Evolutionary conservation across 2,113 vertebrate species (phyloP).

Genomic region (Anas platyrhynchos): DNA sequence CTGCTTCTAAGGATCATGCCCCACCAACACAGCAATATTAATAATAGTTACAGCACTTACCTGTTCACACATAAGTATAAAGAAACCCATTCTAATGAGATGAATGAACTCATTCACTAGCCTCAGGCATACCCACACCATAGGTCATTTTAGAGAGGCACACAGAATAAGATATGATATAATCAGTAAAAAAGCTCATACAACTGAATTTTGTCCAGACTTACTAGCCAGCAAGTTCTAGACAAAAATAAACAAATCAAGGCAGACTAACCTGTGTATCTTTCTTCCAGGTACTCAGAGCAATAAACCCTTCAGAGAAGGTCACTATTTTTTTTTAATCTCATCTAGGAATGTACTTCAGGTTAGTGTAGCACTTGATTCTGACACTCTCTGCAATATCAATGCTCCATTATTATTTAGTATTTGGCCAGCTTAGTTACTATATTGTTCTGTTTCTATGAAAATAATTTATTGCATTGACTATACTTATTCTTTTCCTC

Average conservation of each 20-base stretch:
- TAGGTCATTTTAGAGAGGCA: neutral
- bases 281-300: neutral
- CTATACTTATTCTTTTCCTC: slow-evolving; percentile 70
- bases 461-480: slow-evolving; percentile 79
- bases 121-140: neutral
- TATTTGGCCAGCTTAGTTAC: slow-evolving; percentile 22
- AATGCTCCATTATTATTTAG: neutral
- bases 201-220: neutral
- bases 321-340: neutral
- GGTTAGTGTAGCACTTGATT: neutral
- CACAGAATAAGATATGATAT: neutral
- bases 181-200: neutral
- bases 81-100: neutral
- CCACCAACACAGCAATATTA: neutral
- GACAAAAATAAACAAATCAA: neutral
- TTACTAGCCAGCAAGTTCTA: neutral
- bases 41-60: neutral
- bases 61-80: neutral
- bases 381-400: neutral
- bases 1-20: neutral
- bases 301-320: neutral
- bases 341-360: neutral
- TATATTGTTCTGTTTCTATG: slow-evolving; percentile 77
- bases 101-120: neutral
- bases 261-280: neutral